Base-by-base conservation (phyloP, 2,888 invertebrate genomes). In the Noctua janthe region DNA sequence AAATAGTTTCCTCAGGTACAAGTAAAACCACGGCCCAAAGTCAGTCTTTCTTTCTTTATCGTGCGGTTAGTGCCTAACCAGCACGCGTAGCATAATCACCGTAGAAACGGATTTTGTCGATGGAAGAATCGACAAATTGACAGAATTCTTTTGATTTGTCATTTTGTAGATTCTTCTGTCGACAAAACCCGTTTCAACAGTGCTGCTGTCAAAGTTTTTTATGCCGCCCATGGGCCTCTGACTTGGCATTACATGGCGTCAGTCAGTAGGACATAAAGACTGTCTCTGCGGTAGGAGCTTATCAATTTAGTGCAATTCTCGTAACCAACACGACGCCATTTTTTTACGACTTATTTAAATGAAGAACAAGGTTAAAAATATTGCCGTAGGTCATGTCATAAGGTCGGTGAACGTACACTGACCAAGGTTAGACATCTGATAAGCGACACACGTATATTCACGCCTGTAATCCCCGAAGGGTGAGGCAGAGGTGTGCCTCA, bases 301-400 rank as follows among this genome's bases (percentile, higher is more conserved):
- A 51, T n/a, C 80, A 82, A 76, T 80, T 82, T 59, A 56, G n/a
- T 29, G 49, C 76, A 69, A 82, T 82, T 80, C 67, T 7, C 59
- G 59, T 59, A n/a, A 11, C 29, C 29, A 72, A 23, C 39, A 15
- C n/a, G 29, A 11, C 59, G 76, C 15, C 51, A 80, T 69, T 69
- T 77, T 35, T 20, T 59, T 59, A 83, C 43, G 67, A 69, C 47
- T 15, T 23, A 20, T 8, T 23, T 17, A 51, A 17, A 35, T 47
- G n/a, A 39, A 29, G 47, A 39, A 10, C 85, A 83, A 85, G 81
- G 71, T 62, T 39, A 23, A 80, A 74, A 43, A 15, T 71, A 54
- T 82, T 82, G 85, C 23, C n/a, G 51, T 84, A 82, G 82, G 85
- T 84, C 80, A 54, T 59, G 80, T 66, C 64, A 15, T 1, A 0